Base-by-base conservation (phyloP, 2,797 vertebrate genomes). In the Microhierax caerulescens region DNA sequence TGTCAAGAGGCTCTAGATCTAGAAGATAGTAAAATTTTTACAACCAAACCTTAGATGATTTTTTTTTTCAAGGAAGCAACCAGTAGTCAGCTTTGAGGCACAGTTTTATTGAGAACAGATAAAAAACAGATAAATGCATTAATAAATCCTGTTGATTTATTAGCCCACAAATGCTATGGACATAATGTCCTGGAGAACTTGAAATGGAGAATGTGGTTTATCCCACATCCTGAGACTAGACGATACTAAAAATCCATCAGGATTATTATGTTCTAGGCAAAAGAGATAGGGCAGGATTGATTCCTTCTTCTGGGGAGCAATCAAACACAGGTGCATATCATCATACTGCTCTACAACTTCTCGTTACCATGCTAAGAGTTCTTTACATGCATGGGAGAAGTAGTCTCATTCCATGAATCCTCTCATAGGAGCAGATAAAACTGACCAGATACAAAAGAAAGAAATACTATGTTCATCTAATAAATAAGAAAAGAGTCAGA, bases 21-120 rank as follows among this genome's bases (percentile, higher is more conserved):
- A 86, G 67, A 90, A 74, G 28, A 64, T 6, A 92, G 41, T 78
- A 78, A 90, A 95, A 86, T 22, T 86, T 92, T 90, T 90, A 84
- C 50, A 86, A 23, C 37, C 32, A 41, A 70, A 56, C 12, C 28
- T 41, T 74, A 63, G 13, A 8, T 43, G 12, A 18, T 43, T 43
- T 9, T 19, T 21, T 86, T 70, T 80, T 68, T 77, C 56, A 47
- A 75, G 36, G 72, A 81, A 77, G 21, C 5, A 32, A 63, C 30
- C 60, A 83, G 54, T 43, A 76, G 83, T 67, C 48, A 37, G 23
- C 13, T 25, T 24, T 30, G 39, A 77, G n/a, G 11, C 67, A 32
- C 2, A 13, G 25, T 57, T 76, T 76, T 69, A 28, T 28, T 30
- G 47, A 34, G 30, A 70, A 90, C 39, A 63, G 10, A 6, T 8